Conservation (phyloP, 2,888 invertebrate species). For the Ptilodon capucinus region DNA sequence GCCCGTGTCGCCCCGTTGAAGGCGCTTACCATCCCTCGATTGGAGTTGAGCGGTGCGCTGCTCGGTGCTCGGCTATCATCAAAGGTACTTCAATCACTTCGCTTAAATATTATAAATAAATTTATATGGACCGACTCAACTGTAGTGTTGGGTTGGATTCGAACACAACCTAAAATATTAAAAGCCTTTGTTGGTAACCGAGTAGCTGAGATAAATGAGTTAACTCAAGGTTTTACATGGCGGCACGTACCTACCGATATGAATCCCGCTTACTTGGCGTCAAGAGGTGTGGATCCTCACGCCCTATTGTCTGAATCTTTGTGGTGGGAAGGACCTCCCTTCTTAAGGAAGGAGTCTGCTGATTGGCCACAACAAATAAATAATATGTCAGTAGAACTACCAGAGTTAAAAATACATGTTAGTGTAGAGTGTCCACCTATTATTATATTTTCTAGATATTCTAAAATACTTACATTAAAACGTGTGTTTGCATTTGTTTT, state of each 20-base stretch:
- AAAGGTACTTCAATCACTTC: slow-evolving; percentile 2
- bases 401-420: slow-evolving; percentile 1
- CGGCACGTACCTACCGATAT: slow-evolving; percentile 13
- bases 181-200: slow-evolving; percentile 24
- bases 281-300: slow-evolving; percentile 10
- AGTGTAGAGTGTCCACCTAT: background rate
- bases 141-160: slow-evolving; percentile 21
- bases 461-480: slow-evolving; percentile 3
- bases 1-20: slow-evolving; percentile 21
- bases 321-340: slow-evolving; percentile 17
- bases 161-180: slow-evolving; percentile 8
- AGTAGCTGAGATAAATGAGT: slow-evolving; percentile 13
- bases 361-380: background rate
- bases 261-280: slow-evolving; percentile 13
- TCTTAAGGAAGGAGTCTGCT: slow-evolving; percentile 1
- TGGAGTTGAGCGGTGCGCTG: slow-evolving; percentile 20
- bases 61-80: slow-evolving; percentile 12
- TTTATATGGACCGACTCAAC: slow-evolving; percentile 22
- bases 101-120: background rate
- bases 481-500: slow-evolving; percentile 6
- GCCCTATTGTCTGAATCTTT: background rate
- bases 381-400: background rate
- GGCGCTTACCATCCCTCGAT: slow-evolving; percentile 19
- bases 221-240: slow-evolving; percentile 10
- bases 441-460: slow-evolving; percentile 5